Conservation (phyloP, 2,797 vertebrate genomes). For the Eospalax fontanierii region DNA sequence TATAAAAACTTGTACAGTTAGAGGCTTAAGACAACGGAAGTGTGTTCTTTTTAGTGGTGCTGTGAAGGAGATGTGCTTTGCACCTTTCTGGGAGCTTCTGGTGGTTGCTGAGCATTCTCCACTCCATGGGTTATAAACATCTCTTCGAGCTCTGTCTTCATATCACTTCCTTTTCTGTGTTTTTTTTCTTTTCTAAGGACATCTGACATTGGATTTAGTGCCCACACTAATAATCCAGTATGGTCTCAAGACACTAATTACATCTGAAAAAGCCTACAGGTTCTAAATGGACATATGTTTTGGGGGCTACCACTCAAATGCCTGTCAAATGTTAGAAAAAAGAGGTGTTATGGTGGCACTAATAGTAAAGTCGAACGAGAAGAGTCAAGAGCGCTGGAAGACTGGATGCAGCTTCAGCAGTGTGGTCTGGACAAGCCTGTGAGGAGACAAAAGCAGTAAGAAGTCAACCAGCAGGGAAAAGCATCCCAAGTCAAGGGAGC, state of each 20-base stretch:
- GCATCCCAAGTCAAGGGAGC: neutral
- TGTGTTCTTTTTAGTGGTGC: neutral
- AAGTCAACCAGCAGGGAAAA: neutral
- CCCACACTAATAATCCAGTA: neutral
- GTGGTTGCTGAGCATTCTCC: neutral
- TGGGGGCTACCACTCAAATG: neutral
- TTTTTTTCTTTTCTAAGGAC: neutral
- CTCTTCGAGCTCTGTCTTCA: neutral
- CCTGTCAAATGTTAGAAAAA: neutral
- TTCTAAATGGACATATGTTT: neutral
- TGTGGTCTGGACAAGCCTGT: neutral
- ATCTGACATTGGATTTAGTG: neutral
- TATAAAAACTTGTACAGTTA: neutral
- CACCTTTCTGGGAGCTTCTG: neutral
- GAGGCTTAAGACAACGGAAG: neutral
- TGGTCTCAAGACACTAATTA: neutral
- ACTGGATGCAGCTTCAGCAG: neutral
- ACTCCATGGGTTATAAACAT: neutral
- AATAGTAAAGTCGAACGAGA: neutral
- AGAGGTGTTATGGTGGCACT: too few relatives aligned
- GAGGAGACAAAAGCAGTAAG: too few relatives aligned
- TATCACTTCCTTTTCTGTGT: neutral
- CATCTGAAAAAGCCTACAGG: neutral
- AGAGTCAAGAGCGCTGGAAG: neutral
- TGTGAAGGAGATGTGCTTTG: neutral